phyloP scores from a whole-genome alignment of 1,140 invertebrate genomes.

The Meloidogyne exigua region DNA sequence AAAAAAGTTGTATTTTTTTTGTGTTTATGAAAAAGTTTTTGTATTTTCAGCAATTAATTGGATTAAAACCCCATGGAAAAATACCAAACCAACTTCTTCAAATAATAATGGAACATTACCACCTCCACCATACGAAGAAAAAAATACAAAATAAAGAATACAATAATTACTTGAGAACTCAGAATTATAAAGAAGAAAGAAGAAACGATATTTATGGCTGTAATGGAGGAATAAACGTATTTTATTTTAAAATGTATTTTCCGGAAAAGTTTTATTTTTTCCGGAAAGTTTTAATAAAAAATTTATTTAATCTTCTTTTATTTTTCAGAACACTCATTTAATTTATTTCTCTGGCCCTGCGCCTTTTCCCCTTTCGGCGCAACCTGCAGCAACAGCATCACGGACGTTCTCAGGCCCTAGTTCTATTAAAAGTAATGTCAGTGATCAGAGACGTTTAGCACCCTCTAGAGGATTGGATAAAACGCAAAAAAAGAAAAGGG shows the following conservation, averaged over 20 bases:
- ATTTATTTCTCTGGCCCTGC: not conserved
- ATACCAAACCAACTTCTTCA: not conserved
- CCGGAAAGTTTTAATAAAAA: not conserved
- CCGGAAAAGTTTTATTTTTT: not conserved
- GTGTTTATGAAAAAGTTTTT: not conserved
- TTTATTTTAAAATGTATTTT: not conserved
- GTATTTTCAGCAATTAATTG: not conserved
- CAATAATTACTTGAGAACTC: not conserved
- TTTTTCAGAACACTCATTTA: not conserved
- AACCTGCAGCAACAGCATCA: not conserved
- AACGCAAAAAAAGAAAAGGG: conserved; percentile 1
- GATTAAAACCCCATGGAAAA: not conserved
- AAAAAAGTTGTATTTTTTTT: no score
- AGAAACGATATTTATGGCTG: not conserved
- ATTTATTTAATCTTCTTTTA: no score
- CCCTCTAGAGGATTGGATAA: not conserved
- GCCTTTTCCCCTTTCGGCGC: not conserved
- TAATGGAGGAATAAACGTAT: not conserved
- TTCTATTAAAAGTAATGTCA: not conserved
- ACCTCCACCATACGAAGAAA: not conserved
- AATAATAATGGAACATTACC: not conserved
- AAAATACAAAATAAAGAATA: not conserved
- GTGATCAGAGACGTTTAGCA: not conserved
- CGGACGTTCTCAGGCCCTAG: not conserved
- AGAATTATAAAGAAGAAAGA: not conserved